Evolutionary conservation across 2,888 invertebrate species (phyloP).

Genomic region (Amphipoea lucens): DNA sequence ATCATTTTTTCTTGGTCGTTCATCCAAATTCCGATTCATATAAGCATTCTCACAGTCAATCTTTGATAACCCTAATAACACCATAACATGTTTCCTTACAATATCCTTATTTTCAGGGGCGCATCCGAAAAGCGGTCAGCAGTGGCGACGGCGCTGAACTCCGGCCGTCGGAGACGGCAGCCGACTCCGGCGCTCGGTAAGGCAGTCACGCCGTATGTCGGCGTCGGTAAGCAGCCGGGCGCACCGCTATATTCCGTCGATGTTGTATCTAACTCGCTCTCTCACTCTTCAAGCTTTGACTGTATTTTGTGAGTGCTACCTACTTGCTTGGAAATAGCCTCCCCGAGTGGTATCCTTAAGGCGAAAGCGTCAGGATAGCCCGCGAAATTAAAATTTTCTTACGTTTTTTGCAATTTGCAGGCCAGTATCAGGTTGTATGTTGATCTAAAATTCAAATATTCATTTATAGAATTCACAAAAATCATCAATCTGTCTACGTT

Average conservation of each 20-base stretch:
- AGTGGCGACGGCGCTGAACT: constrained; percentile 84
- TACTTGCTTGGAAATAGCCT: neutral
- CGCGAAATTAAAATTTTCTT: neutral
- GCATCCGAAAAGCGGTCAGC: constrained; percentile 84
- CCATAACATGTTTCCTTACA: neutral
- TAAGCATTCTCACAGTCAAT: neutral
- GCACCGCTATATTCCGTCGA: constrained; percentile 62
- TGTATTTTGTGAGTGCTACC: neutral
- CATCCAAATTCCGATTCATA: neutral
- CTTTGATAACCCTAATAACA: neutral
- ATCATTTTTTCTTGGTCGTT: neutral
- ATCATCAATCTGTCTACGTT: too few relatives aligned
- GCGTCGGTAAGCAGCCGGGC: constrained; percentile 86
- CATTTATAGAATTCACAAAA: too few relatives aligned
- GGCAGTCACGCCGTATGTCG: constrained; percentile 86
- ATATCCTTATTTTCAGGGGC: constrained; percentile 63
- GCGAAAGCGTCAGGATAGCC: too few relatives aligned
- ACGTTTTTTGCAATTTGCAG: neutral
- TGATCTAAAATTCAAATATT: neutral
- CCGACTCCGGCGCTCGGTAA: constrained; percentile 88
- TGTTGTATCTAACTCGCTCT: constrained; percentile 58
- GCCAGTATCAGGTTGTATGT: neutral
- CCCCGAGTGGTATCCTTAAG: neutral
- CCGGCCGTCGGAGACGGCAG: constrained; percentile 84
- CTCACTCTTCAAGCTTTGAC: constrained; percentile 33